phyloP scores from a whole-genome alignment of 2,888 invertebrate species.

The Hesperia comma region DNA sequence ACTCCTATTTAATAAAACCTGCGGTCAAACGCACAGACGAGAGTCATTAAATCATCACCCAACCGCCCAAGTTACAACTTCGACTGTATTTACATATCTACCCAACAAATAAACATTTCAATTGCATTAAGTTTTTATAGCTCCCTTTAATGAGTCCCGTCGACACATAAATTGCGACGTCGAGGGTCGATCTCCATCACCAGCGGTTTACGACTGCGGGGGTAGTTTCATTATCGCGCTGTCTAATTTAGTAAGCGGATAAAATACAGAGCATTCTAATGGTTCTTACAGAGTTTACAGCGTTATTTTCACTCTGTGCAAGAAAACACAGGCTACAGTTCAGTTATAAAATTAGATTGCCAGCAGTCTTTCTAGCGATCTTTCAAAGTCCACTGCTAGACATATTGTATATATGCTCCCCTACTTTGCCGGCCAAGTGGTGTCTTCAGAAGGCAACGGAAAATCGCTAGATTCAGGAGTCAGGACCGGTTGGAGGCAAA shows the following conservation, averaged over 20 bases:
- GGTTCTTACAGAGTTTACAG: neutral
- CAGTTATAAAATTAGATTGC: no score
- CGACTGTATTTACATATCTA: conserved; percentile 3
- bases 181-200: conserved; percentile 10
- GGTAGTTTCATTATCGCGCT: conserved; percentile 9
- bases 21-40: no score
- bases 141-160: conserved; percentile 38
- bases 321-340: neutral
- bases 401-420: no score
- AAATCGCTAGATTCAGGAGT: no score
- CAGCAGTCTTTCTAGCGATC: no score
- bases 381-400: no score
- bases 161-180: conserved; percentile 38
- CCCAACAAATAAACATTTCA: conserved; percentile 19
- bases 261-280: conserved; percentile 4
- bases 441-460: no score
- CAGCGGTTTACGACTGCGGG: neutral
- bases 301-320: neutral
- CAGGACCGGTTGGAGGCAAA: no score
- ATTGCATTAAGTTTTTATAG: conserved; percentile 39
- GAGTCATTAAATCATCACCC: no score
- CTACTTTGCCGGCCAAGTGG: no score
- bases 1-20: no score
- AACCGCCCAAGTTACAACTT: neutral
- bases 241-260: conserved; percentile 10